These are phyloP conservation scores for Chamaea fasciata DNA, from an alignment of 2,113 vertebrate species.

Conservation along the genomic window DNA sequence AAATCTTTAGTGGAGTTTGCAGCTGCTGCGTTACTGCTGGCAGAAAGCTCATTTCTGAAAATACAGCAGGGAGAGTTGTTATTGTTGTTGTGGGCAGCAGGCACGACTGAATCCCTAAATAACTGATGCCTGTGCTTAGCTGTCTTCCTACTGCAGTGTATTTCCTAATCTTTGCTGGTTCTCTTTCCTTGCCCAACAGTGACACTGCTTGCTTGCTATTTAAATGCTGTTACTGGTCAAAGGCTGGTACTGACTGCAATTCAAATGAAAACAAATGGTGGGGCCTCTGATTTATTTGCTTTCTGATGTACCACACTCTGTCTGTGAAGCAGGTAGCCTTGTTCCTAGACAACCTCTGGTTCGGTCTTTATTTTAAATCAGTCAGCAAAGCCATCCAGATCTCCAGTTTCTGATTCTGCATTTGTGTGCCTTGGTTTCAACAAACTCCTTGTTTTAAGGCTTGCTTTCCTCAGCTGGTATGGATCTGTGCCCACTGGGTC, in stretches of 20 bases:
- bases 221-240: neutral
- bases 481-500: neutral
- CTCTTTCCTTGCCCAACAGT: neutral
- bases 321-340: neutral
- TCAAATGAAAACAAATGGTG: neutral
- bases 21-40: neutral
- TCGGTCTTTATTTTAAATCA: neutral
- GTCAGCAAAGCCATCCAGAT: neutral
- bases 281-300: neutral
- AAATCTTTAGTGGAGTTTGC: neutral
- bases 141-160: neutral
- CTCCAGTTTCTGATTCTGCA: neutral
- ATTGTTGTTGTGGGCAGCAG: slow-evolving; percentile 8
- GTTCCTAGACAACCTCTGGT: neutral
- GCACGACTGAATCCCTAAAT: neutral
- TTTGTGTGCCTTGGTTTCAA: neutral
- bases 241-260: neutral
- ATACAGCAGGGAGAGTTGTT: neutral
- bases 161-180: neutral
- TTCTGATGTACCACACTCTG: neutral
- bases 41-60: neutral
- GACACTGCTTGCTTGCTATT: neutral
- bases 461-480: neutral
- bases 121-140: neutral
- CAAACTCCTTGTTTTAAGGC: neutral